Evolutionary conservation across 2,888 invertebrate species (phyloP).

Genomic region (Thereva nobilitata): DNA sequence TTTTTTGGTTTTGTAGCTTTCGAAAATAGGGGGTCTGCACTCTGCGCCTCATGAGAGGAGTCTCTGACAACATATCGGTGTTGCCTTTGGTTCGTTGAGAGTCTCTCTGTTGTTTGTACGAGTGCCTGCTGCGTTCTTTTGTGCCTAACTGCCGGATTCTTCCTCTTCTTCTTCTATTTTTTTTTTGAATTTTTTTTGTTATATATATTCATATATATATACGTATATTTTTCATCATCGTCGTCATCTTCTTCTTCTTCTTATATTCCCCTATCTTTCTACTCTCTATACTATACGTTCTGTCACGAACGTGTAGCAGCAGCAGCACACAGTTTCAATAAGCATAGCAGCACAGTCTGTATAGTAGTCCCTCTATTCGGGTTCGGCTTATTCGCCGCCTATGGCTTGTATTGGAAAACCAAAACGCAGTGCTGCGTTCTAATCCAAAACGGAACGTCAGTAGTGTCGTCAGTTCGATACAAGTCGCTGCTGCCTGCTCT

Average conservation of each 20-base stretch:
- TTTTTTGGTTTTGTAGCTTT: too few species aligned
- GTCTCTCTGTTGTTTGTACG: too few species aligned
- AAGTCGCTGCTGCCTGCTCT: constrained; percentile 50
- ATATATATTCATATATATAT: background rate
- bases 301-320: too few species aligned
- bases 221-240: background rate
- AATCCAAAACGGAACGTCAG: constrained; percentile 46
- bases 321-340: too few species aligned
- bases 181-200: background rate
- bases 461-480: constrained; percentile 49
- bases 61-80: too few species aligned
- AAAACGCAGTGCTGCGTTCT: constrained; percentile 45
- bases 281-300: too few species aligned
- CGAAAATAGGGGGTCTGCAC: too few species aligned
- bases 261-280: too few species aligned
- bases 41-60: too few species aligned
- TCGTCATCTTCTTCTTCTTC: too few species aligned
- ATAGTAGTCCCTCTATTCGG: constrained; percentile 13
- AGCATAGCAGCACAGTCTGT: background rate
- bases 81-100: too few species aligned
- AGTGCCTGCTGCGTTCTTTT: constrained; percentile 3
- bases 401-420: constrained; percentile 34
- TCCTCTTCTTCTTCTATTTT: background rate
- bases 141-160: constrained; percentile 8
- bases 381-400: constrained; percentile 25